Evolutionary conservation across 2,797 vertebrate species (phyloP).

Genomic region (Leucoraja ocellata): DNA sequence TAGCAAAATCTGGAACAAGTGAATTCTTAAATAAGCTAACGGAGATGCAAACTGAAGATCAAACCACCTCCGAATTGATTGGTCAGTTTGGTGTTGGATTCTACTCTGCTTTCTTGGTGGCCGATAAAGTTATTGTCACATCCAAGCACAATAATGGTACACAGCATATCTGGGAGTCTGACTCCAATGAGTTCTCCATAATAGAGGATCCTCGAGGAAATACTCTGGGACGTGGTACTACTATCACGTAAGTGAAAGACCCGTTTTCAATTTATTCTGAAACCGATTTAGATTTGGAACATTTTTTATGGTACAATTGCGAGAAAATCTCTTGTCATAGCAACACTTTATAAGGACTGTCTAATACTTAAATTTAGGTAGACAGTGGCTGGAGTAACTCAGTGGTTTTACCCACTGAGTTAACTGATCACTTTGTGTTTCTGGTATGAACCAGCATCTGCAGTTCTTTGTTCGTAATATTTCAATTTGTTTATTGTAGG

Average conservation of each 20-base stretch:
- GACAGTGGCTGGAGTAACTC: too few species aligned
- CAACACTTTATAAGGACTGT: too few species aligned
- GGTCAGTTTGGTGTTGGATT: slow-evolving; percentile 98
- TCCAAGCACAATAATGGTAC: slow-evolving; percentile 95
- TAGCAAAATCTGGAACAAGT: slow-evolving; percentile 95
- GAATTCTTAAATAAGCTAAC: slow-evolving; percentile 94
- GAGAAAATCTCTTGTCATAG: not conserved
- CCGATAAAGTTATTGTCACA: slow-evolving; percentile 91
- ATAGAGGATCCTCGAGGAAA: slow-evolving; percentile 85
- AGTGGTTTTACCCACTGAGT: too few species aligned
- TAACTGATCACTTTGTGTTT: too few species aligned
- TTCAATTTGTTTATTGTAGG: slow-evolving; percentile 52
- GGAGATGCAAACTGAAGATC: slow-evolving; percentile 77
- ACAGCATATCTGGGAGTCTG: slow-evolving; percentile 97
- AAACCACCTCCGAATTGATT: slow-evolving; percentile 92
- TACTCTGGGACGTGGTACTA: slow-evolving; percentile 87
- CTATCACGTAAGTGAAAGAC: slow-evolving; percentile 77
- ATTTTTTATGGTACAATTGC: not conserved
- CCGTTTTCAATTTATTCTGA: not conserved
- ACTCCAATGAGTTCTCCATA: slow-evolving; percentile 90
- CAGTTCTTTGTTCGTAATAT: too few species aligned
- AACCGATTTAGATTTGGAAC: not conserved
- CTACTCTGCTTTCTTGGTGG: slow-evolving; percentile 95
- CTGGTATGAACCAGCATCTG: too few species aligned
- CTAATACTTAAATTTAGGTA: not conserved